phyloP scores from a whole-genome alignment of 1,140 invertebrate species.

The Gryllus bimaculatus region DNA sequence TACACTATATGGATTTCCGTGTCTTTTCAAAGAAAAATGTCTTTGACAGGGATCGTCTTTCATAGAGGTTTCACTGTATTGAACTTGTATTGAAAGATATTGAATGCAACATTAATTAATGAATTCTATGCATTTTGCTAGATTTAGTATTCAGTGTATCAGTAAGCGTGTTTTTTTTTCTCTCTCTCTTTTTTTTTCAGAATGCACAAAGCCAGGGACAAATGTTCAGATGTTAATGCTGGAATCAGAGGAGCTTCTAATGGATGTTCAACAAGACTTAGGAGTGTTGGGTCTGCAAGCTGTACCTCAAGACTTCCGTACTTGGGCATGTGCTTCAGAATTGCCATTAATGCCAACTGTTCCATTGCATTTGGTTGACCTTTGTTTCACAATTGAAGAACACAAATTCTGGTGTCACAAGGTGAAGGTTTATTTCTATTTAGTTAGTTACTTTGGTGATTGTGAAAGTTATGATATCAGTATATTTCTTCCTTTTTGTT shows the following conservation, averaged over 20 bases:
- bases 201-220: conserved; percentile 34
- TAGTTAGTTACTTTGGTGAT: not conserved
- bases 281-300: conserved; percentile 35
- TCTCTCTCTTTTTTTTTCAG: conserved; percentile 29
- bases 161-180: not conserved
- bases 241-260: conserved; percentile 28
- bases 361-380: conserved; percentile 33
- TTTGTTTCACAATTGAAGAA: conserved; percentile 37
- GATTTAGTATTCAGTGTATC: not conserved
- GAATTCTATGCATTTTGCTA: too few species aligned
- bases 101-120: too few species aligned
- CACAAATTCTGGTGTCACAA: conserved; percentile 41
- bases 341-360: conserved; percentile 34
- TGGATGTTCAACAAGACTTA: conserved; percentile 34
- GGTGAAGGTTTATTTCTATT: conserved; percentile 25
- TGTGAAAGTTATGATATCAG: not conserved
- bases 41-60: too few species aligned
- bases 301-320: conserved; percentile 33
- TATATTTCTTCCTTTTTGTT: not conserved
- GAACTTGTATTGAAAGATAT: too few species aligned
- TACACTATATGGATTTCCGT: too few species aligned
- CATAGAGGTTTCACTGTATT: too few species aligned
- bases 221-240: conserved; percentile 34
- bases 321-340: conserved; percentile 28
- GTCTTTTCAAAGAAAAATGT: too few species aligned